These are phyloP conservation scores for Turdus rufiventris DNA, from an alignment of 2,113 vertebrate genomes.

Conservation along the genomic window DNA sequence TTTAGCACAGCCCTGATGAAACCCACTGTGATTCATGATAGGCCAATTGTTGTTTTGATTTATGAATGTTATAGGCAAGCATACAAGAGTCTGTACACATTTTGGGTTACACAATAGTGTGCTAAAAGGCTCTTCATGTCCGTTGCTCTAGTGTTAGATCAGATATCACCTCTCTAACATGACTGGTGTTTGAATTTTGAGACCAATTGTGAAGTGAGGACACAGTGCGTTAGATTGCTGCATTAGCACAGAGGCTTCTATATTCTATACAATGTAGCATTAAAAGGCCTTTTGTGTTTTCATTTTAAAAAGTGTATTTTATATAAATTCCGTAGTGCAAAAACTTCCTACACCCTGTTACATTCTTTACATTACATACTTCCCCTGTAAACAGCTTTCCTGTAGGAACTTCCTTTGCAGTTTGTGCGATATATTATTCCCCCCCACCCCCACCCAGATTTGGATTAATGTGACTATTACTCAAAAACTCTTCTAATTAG, in stretches of 20 bases:
- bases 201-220: constrained; percentile 29
- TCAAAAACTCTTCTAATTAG: neutral
- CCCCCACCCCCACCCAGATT: neutral
- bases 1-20: neutral
- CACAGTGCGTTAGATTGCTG: constrained; percentile 5
- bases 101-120: neutral
- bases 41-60: neutral
- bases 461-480: neutral
- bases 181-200: neutral
- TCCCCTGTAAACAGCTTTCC: constrained; percentile 50
- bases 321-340: constrained; percentile 62
- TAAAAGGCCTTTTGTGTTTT: constrained; percentile 59
- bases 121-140: neutral
- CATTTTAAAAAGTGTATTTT: constrained; percentile 37
- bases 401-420: neutral
- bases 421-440: constrained; percentile 29
- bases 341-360: constrained; percentile 32
- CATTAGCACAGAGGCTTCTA: constrained; percentile 20
- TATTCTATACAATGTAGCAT: constrained; percentile 1
- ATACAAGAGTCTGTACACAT: neutral
- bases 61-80: neutral
- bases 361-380: constrained; percentile 23
- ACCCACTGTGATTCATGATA: neutral
- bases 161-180: constrained; percentile 18
- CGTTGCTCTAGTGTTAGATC: neutral